Conservation (phyloP, 2,888 invertebrate species). For the Gisinianus flammeolus region DNA sequence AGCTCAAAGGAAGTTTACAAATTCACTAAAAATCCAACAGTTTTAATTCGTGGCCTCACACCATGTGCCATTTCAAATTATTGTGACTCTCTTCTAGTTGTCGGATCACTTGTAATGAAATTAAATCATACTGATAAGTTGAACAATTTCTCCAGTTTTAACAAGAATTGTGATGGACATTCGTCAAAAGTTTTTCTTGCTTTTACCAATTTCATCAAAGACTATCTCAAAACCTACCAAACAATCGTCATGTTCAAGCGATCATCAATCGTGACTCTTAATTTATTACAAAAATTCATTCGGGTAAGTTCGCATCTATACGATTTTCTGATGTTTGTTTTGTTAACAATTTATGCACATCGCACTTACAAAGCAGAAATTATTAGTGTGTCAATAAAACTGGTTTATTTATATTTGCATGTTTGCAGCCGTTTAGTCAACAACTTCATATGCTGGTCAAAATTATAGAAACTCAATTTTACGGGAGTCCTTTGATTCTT, state of each 20-base stretch:
- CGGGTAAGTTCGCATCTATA: conserved; percentile 42
- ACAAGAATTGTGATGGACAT: neutral
- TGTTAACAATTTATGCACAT: neutral
- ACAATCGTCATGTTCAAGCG: conserved; percentile 53
- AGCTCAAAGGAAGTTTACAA: neutral
- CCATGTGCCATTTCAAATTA: conserved; percentile 47
- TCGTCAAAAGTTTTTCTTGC: conserved; percentile 39
- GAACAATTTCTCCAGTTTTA: neutral
- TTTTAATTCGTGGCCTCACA: conserved; percentile 52
- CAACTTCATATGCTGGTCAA: conserved; percentile 48
- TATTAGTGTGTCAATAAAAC: neutral
- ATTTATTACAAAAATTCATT: conserved; percentile 43
- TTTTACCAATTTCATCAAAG: conserved; percentile 49
- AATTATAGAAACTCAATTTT: conserved; percentile 42
- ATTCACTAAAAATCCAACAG: conserved; percentile 48
- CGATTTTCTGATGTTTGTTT: conserved; percentile 7
- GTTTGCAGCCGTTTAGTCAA: conserved; percentile 48
- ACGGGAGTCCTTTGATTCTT: conserved; percentile 45
- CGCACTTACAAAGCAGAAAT: no score
- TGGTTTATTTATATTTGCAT: conserved; percentile 9
- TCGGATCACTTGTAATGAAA: neutral
- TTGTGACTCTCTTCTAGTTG: conserved; percentile 31
- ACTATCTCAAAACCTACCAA: conserved; percentile 53
- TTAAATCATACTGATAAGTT: conserved; percentile 35
- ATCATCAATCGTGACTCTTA: conserved; percentile 43